phyloP scores from a whole-genome alignment of 2,113 vertebrate genomes.

The Buteo buteo region DNA sequence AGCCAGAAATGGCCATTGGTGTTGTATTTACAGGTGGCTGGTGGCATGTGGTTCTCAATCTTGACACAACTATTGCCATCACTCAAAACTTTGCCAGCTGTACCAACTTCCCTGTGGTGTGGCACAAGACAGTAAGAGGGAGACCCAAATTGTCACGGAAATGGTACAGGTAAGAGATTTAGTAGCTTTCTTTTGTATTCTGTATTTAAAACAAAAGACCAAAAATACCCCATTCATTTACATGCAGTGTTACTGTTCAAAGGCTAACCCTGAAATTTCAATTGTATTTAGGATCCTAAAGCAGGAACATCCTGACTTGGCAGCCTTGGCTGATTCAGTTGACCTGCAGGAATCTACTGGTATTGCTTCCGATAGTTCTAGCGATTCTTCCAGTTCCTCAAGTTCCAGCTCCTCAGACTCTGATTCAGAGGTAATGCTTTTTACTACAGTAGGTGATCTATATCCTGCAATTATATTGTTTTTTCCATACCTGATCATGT shows the following conservation, averaged over 20 bases:
- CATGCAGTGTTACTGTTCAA: not conserved
- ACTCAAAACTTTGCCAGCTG: conserved; percentile 98
- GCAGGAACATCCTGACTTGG: conserved; percentile 91
- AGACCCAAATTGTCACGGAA: conserved; percentile 96
- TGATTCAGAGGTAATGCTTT: conserved; percentile 83
- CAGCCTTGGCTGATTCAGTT: conserved; percentile 89
- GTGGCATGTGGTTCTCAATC: conserved; percentile 98
- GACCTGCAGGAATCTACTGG: conserved; percentile 97
- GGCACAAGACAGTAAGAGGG: conserved; percentile 98
- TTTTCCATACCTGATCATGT: not conserved
- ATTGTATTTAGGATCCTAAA: conserved; percentile 76
- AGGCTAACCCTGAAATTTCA: not conserved
- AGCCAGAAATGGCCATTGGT: not conserved
- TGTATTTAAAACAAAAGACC: not conserved
- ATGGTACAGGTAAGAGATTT: conserved; percentile 90
- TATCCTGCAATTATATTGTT: not conserved
- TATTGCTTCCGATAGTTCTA: conserved; percentile 96
- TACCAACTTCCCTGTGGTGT: conserved; percentile 97
- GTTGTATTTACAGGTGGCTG: conserved; percentile 84
- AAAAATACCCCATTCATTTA: accelerated
- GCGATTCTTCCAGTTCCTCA: conserved; percentile 95
- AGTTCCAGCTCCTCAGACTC: conserved; percentile 94
- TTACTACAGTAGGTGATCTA: not conserved
- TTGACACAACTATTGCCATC: conserved; percentile 93
- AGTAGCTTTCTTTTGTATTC: not conserved